Evolutionary conservation across 1,140 invertebrate species (phyloP), one percentile per base, ranked within the genome.

Genomic region (Trigoniulus corallinus): DNA sequence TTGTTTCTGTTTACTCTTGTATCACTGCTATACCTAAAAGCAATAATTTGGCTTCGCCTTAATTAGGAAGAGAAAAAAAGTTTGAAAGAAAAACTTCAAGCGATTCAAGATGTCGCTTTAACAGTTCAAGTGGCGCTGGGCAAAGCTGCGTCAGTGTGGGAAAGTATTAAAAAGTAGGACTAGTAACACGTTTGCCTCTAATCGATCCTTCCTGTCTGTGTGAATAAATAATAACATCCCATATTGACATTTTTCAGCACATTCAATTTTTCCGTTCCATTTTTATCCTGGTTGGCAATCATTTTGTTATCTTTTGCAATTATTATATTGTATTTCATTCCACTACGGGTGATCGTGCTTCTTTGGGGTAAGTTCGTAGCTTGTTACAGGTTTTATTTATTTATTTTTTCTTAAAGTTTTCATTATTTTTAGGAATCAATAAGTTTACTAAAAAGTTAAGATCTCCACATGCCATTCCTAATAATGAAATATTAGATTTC

Each of bases 221-320:
- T 40, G 20, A 25, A 48, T 47, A 34, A 34, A 34, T 7, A 34
- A 34, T 7, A 34, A 34, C 7, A 15, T 34, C 15, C 29, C 7
- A 34, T 34, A 54, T 25, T 26, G 12, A 15, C 55, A 60, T 57
- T 56, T 76, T 76, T 50, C 69, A 92, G 86, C 67, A 83, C 91
- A 50, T 91, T 97, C 70, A 95, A 96, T 64, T 98, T 97, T 69
- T 91, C 89, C 27, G 86, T 97, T 54, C 91, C 94, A 47, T 97
- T 95, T 73, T 70, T 98, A 48, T 94, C 91, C 56, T 89, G 82
- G 71, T 70, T 98, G 58, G 88, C 91, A 18, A 82, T 97, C 52
- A 66, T 87, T 10, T 68, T 86, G 48, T 63, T 87, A 1, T 58
- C 78, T 42, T 66, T 77, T n/a, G 81, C 74, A 3, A 75, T 76